Base-by-base conservation (phyloP, 1,140 invertebrate species). In the Atta texana region DNA sequence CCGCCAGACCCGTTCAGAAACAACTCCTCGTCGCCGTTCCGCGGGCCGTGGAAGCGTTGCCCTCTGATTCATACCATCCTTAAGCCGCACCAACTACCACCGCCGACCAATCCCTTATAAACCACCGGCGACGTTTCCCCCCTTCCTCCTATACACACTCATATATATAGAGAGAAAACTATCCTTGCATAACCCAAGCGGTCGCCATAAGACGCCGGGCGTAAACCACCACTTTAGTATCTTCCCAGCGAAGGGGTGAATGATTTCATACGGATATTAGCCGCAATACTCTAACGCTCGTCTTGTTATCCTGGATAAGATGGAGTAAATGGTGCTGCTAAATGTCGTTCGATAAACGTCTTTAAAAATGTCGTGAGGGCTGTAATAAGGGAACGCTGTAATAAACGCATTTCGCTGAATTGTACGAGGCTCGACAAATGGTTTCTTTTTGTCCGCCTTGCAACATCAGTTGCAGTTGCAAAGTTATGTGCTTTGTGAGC, bases 1-100 rank as follows among this genome's bases (percentile, higher is more conserved):
- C 86, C 75, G 86, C 72, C 85, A 80, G 81, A 59, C 66, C 85
- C 71, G 87, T 91, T 87, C 87, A 91, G 90, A 92, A 91, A 89
- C 91, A 89, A 88, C 88, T 53, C 55, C 61, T 49, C 51, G 68
- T 44, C 49, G 81, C 49, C 84, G 68, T 63, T 76, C 63, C 80
- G 72, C 31, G 71, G 39, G 31, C 57, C 24, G 57, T 66, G 34
- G 55, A 87, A 77, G 57, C 88, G 78, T 86, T 86, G 69, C 55
- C 81, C 74, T 89, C 86, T 90, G 87, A 89, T 89, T 89, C 91
- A 82, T 91, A 66, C 86, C 28, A 86, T 28, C 87, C 87, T 87
- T 90, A 87, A 89, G 77, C 86, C 74, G 63, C 61, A 68, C 18
- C 78, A 89, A 66, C 34, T 59, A 76, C 55, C 80, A 21, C 21